Base-by-base conservation (phyloP, 2,113 vertebrate genomes). In the Oostethus manadensis region DNA sequence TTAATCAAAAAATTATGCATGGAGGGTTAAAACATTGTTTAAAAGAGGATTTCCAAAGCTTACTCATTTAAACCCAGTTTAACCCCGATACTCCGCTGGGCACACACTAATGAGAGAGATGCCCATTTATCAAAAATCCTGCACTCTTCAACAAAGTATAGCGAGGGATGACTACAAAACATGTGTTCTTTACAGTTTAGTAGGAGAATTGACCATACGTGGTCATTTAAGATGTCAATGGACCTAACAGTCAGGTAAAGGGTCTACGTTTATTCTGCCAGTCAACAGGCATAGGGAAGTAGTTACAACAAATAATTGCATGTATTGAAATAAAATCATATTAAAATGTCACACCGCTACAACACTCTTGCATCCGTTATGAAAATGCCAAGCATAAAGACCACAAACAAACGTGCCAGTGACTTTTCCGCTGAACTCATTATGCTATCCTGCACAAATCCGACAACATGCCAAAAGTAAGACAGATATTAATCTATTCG, bases 31-130 rank as follows among this genome's bases (percentile, higher is more conserved):
- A 26, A 26, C 5, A 58, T 17, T 17, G 16, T 68, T 56, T 51
- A 47, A 38, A 58, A 46, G 10, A n/a, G 42, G 22, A 43, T 53
- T 20, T 13, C 50, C 45, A 9, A 35, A 38, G 65, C 6, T 46
- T 48, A 49, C 40, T 49, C 51, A 17, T 59, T 42, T 61, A 79
- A 78, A 86, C 74, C 76, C 70, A 64, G 73, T 81, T 83, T 78
- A 78, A 83, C 84, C 82, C 72, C 58, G 80, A 83, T 81, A 77
- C 61, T 57, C 62, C 26, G 6, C 29, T 11, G 60, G 1, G 33
- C 58, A 8, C 35, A 18, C 45, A 18, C 45, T 7, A 18, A 17
- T 16, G 45, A 17, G 45, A 7, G 15, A 7, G 7, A 16, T 7
- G 1, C n/a, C n/a, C 6, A 73, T 68, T 68, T 66, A 79, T 68